Percentiles rank a stretch among this genome's conserved stretches.
These are phyloP conservation scores for Myrmecobius fasciatus DNA, from an alignment of 2,113 vertebrate genomes.

Conservation along the genomic window DNA sequence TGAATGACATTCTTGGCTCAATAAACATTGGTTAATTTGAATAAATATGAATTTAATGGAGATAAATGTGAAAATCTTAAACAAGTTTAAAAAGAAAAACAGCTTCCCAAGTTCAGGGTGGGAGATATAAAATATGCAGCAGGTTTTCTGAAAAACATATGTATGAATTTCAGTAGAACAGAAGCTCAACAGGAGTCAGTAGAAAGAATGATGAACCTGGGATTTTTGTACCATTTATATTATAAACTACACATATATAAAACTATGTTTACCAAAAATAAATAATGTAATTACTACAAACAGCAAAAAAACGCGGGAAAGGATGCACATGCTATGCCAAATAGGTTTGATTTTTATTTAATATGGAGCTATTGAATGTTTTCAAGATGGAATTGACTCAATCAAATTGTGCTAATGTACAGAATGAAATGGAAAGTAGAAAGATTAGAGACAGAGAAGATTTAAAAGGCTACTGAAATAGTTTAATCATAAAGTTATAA, in stretches of 20 bases:
- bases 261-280: neutral
- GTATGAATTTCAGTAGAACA: neutral
- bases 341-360: neutral
- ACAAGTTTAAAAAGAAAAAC: neutral
- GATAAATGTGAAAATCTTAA: neutral
- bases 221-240: neutral
- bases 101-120: neutral
- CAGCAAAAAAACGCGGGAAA: neutral
- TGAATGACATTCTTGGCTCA: neutral
- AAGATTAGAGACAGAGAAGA: neutral
- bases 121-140: neutral
- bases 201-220: neutral
- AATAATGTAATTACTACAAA: neutral
- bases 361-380: neutral
- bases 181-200: neutral
- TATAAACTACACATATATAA: neutral
- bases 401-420: neutral
- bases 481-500: neutral
- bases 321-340: neutral
- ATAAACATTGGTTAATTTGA: neutral
- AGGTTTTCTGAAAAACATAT: neutral
- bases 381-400: neutral
- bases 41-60: neutral
- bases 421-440: neutral
- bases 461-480: neutral